Evolutionary conservation across 2,113 vertebrate genomes (phyloP).

Genomic region (Corvus cornix): DNA sequence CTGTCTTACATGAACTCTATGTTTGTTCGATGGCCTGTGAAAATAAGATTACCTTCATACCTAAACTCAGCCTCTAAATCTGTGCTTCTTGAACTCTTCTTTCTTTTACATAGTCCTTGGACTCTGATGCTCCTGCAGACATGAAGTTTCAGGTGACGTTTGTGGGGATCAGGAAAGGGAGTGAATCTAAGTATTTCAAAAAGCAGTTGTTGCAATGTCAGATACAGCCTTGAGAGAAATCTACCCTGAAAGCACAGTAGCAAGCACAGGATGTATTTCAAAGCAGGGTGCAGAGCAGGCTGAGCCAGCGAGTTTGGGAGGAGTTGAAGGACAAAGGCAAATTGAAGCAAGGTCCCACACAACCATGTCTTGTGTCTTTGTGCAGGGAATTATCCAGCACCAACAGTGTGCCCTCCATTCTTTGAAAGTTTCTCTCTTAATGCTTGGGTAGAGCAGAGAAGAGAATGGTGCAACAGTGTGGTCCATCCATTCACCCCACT

Average conservation of each 20-base stretch:
- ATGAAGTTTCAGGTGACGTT: background rate
- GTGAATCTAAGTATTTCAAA: background rate
- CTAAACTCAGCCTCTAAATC: background rate
- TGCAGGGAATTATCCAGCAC: background rate
- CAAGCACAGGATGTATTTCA: background rate
- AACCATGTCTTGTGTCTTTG: background rate
- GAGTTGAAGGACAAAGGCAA: background rate
- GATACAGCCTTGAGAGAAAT: background rate
- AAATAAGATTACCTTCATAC: background rate
- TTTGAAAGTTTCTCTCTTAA: background rate
- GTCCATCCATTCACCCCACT: background rate
- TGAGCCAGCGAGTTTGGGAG: background rate
- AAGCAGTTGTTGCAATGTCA: background rate
- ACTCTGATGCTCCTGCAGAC: background rate
- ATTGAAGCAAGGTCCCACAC: background rate
- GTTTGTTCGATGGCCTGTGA: background rate
- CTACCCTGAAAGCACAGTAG: background rate
- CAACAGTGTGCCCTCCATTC: background rate
- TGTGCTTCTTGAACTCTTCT: background rate
- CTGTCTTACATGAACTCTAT: background rate
- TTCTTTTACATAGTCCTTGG: background rate
- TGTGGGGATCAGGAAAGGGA: background rate
- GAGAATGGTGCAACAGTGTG: background rate
- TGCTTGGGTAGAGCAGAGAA: background rate
- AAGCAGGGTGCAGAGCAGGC: background rate